A percentile compares a stretch with the other conserved stretches of the same genome.
phyloP scores from a whole-genome alignment of 2,797 vertebrate species.

The Neomorphus geoffroyi region DNA sequence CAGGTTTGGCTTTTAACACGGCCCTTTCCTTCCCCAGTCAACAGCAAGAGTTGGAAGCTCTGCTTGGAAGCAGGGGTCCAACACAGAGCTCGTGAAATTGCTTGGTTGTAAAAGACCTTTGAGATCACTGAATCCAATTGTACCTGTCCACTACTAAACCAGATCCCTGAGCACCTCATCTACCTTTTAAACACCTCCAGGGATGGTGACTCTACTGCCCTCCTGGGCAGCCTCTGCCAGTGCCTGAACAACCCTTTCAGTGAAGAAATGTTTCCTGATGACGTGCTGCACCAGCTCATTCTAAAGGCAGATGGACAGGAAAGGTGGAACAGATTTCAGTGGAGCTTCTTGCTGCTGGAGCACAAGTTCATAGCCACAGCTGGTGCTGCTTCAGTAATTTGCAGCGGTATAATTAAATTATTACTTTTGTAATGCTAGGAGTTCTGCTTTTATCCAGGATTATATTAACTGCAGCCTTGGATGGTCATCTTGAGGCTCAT shows the following conservation, averaged over 20 bases:
- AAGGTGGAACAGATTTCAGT: neutral
- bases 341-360: neutral
- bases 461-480: neutral
- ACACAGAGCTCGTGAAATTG: too few relatives aligned
- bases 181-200: too few relatives aligned
- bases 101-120: too few relatives aligned
- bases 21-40: rapidly evolving
- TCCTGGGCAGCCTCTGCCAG: too few relatives aligned
- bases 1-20: rapidly evolving
- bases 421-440: neutral
- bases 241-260: too few relatives aligned
- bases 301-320: neutral
- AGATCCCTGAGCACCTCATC: too few relatives aligned
- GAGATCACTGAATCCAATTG: too few relatives aligned
- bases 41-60: rapidly evolving
- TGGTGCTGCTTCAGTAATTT: neutral
- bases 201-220: too few relatives aligned
- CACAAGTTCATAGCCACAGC: neutral
- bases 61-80: neutral
- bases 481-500: too few relatives aligned
- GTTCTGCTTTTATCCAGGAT: neutral
- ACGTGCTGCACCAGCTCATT: rapidly evolving
- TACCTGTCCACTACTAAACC: too few relatives aligned
- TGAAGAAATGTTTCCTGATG: too few relatives aligned
- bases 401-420: constrained; percentile 3